phyloP scores from a whole-genome alignment of 1,140 invertebrate species.

The Antheraea pernyi region DNA sequence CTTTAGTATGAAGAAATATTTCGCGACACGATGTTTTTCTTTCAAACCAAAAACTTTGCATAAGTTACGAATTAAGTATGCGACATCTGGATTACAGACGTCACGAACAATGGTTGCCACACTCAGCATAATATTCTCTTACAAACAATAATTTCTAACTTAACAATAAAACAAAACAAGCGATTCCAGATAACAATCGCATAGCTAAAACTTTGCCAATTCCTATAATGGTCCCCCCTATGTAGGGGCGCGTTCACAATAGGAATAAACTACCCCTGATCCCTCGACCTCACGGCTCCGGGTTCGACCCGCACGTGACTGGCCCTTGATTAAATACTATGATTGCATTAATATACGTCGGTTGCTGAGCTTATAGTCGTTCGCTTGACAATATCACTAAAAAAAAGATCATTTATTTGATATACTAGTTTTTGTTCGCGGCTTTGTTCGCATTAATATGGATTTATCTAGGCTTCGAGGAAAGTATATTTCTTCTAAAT shows the following conservation, averaged over 20 bases:
- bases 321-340: slow-evolving; percentile 48
- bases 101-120: not conserved
- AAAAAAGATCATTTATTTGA: too few species aligned
- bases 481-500: too few species aligned
- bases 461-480: too few species aligned
- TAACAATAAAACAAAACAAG: slow-evolving; percentile 5
- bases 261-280: slow-evolving; percentile 33
- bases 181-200: slow-evolving; percentile 2
- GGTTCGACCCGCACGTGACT: slow-evolving; percentile 43
- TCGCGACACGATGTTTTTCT: too few species aligned
- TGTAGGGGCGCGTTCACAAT: slow-evolving; percentile 18
- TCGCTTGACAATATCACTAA: not conserved
- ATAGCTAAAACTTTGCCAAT: slow-evolving; percentile 19
- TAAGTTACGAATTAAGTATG: too few species aligned
- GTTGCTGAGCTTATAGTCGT: not conserved
- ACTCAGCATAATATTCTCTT: not conserved
- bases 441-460: too few species aligned
- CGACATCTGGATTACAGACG: not conserved
- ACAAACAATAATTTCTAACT: slow-evolving; percentile 3
- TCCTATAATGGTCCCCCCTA: slow-evolving; percentile 13
- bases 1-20: too few species aligned
- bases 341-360: slow-evolving; percentile 20
- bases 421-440: too few species aligned
- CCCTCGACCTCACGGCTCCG: slow-evolving; percentile 25
- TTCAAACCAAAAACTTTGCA: too few species aligned